phyloP scores from a whole-genome alignment of 1,140 invertebrate genomes.

The Mycetomoellerius zeteki region DNA sequence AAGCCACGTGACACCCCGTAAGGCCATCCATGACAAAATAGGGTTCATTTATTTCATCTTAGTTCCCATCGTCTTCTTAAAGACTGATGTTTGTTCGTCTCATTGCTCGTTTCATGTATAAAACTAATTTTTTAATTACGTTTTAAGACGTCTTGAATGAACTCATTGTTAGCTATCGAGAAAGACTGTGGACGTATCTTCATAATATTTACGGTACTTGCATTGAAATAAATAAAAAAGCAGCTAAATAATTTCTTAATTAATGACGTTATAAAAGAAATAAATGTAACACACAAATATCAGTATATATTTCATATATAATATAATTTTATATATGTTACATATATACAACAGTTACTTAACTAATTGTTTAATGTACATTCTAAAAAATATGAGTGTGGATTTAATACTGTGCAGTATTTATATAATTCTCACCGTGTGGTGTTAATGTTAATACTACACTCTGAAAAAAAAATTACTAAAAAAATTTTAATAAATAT shows the following conservation, averaged over 20 bases:
- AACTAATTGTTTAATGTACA: not conserved
- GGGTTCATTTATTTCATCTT: constrained; percentile 21
- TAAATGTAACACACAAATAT: not conserved
- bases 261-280: not conserved
- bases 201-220: not conserved
- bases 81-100: not conserved
- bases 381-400: too few species aligned
- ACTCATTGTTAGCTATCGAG: not conserved
- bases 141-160: not conserved
- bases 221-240: not conserved
- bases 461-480: too few species aligned
- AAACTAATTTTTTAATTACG: constrained; percentile 10
- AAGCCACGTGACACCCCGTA: constrained; percentile 44
- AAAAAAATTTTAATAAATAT: too few species aligned
- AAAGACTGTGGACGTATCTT: not conserved
- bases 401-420: too few species aligned
- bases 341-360: not conserved
- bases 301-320: not conserved
- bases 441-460: too few species aligned
- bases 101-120: not conserved
- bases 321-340: too few species aligned
- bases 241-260: not conserved
- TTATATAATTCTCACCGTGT: too few species aligned
- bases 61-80: constrained; percentile 13
- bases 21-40: constrained; percentile 28